Conservation (phyloP, 1,140 invertebrate genomes). For the Bombus fervidus region DNA sequence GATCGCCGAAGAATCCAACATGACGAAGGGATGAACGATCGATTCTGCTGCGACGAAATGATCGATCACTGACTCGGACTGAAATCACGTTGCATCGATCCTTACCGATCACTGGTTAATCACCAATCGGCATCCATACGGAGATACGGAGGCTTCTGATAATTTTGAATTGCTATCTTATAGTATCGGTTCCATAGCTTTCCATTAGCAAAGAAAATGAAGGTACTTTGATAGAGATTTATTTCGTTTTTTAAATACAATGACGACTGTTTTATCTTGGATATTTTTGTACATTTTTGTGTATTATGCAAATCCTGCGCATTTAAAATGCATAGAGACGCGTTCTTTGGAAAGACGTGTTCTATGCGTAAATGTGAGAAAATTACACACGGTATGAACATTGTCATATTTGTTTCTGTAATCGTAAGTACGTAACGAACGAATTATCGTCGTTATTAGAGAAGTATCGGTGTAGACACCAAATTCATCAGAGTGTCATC, state of each 20-base stretch:
- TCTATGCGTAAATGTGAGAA: too few relatives aligned
- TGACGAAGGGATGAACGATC: background rate
- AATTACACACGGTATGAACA: too few relatives aligned
- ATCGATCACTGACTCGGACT: conserved; percentile 16
- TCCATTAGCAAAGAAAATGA: too few relatives aligned
- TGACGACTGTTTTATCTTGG: too few relatives aligned
- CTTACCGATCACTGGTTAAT: background rate
- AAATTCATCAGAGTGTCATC: background rate
- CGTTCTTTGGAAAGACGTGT: too few relatives aligned
- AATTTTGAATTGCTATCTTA: too few relatives aligned
- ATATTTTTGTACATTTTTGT: too few relatives aligned
- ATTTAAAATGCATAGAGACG: too few relatives aligned
- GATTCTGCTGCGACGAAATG: background rate
- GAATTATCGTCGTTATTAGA: background rate
- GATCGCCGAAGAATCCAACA: conserved; percentile 19
- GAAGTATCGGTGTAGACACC: background rate
- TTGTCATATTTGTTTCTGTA: background rate
- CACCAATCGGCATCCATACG: background rate
- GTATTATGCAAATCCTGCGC: too few relatives aligned
- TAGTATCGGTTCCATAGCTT: too few relatives aligned
- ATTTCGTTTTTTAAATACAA: too few relatives aligned
- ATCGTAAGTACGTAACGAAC: background rate
- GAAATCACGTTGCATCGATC: background rate
- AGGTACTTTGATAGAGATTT: too few relatives aligned
- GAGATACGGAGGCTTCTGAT: background rate